Percentiles rank a stretch among this genome's conserved stretches.
Evolutionary conservation across 2,888 invertebrate species (phyloP).

Genomic region (Cephus rjabovi): DNA sequence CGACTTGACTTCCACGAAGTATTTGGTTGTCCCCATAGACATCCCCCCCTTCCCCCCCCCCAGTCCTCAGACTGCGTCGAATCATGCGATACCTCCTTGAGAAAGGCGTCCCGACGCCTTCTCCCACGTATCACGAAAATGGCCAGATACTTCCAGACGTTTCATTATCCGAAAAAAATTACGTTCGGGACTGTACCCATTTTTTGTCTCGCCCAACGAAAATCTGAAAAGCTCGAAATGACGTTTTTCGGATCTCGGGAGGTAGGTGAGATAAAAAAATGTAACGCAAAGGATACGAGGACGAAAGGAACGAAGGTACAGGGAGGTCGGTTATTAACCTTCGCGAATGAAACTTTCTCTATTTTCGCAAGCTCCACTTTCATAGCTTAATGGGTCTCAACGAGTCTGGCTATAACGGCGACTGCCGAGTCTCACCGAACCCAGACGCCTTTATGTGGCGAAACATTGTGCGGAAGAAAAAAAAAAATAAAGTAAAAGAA

Average conservation of each 20-base stretch:
- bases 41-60: too few species aligned
- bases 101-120: neutral
- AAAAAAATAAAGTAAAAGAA: neutral
- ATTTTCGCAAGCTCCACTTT: conserved; percentile 8
- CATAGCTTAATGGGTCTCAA: conserved; percentile 31
- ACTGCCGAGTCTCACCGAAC: neutral
- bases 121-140: neutral
- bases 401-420: conserved; percentile 23
- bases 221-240: neutral
- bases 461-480: neutral
- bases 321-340: conserved; percentile 1
- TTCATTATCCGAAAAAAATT: neutral
- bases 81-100: neutral
- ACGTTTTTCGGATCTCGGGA: neutral
- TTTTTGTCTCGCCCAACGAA: neutral
- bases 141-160: neutral
- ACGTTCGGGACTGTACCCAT: neutral
- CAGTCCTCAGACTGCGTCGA: neutral
- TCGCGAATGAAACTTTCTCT: conserved; percentile 2
- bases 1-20: too few species aligned
- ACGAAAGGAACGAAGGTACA: neutral
- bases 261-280: neutral
- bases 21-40: too few species aligned
- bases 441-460: conserved; percentile 22
- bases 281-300: neutral